Conservation (phyloP, 2,888 invertebrate species). For the Thecophora atra region DNA sequence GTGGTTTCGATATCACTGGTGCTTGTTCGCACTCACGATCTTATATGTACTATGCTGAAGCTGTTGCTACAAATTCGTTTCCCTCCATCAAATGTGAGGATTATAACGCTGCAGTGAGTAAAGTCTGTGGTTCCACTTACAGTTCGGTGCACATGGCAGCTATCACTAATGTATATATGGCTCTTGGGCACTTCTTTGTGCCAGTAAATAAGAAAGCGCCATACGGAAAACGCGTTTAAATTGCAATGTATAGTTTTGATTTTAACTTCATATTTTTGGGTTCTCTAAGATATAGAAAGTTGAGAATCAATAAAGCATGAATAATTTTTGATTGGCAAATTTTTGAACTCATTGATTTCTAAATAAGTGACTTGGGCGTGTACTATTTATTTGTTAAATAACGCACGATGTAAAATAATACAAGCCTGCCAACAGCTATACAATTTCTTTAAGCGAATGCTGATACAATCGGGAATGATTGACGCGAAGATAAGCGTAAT, state of each 20-base stretch:
- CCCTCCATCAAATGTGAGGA: constrained; percentile 46
- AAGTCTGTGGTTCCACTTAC: constrained; percentile 41
- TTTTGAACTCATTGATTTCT: no score
- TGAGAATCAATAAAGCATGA: no score
- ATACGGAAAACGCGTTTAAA: constrained; percentile 43
- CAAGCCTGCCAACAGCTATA: no score
- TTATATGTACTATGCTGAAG: constrained; percentile 63
- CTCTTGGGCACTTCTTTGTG: constrained; percentile 54
- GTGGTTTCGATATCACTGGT: constrained; percentile 60
- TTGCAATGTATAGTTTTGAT: not conserved
- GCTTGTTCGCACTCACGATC: constrained; percentile 64
- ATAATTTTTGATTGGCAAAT: no score
- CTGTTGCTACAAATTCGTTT: constrained; percentile 55
- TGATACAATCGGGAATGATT: no score
- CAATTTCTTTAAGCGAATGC: no score
- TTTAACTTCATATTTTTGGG: not conserved
- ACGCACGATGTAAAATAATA: no score
- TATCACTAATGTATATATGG: constrained; percentile 42
- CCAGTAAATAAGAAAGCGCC: constrained; percentile 52
- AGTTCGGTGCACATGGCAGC: constrained; percentile 47
- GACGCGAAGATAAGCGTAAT: no score
- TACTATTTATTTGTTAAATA: no score
- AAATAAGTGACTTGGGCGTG: no score
- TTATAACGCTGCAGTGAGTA: constrained; percentile 41
- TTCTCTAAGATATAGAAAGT: no score